These are phyloP conservation scores for Oxystoma pomonae DNA, from an alignment of 2,888 invertebrate species.

Conservation along the genomic window DNA sequence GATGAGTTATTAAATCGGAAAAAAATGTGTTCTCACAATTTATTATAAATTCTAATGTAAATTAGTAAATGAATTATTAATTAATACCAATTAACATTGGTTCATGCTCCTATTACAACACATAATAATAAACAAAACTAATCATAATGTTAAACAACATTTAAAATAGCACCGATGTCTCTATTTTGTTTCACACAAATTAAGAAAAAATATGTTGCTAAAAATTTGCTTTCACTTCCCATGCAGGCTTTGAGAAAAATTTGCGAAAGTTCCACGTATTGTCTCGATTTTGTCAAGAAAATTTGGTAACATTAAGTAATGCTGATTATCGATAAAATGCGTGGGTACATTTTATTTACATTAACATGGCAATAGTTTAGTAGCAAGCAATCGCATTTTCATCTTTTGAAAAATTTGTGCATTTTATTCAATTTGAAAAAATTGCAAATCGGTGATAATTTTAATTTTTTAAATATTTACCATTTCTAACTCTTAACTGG, in stretches of 20 bases:
- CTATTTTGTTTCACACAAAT: neutral
- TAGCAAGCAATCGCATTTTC: no score
- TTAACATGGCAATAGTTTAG: no score
- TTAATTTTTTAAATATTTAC: no score
- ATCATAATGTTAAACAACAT: neutral
- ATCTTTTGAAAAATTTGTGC: no score
- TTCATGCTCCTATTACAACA: neutral
- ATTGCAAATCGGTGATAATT: no score
- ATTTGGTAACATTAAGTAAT: neutral
- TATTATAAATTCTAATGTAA: neutral
- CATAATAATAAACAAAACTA: neutral
- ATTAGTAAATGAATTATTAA: neutral
- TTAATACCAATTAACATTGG: neutral
- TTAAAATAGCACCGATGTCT: neutral
- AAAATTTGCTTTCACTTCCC: constrained; percentile 20
- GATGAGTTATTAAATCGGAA: no score
- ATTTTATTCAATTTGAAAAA: no score
- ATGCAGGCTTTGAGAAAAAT: constrained; percentile 16
- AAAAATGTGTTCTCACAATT: no score
- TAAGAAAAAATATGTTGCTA: constrained; percentile 1
- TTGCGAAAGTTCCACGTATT: constrained; percentile 13
- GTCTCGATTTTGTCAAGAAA: constrained; percentile 14
- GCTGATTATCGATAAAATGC: no score
- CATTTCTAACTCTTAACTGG: no score
- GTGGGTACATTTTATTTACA: no score